Base-by-base conservation (phyloP, 2,888 invertebrate species). In the Caenorhabditis plicata region DNA sequence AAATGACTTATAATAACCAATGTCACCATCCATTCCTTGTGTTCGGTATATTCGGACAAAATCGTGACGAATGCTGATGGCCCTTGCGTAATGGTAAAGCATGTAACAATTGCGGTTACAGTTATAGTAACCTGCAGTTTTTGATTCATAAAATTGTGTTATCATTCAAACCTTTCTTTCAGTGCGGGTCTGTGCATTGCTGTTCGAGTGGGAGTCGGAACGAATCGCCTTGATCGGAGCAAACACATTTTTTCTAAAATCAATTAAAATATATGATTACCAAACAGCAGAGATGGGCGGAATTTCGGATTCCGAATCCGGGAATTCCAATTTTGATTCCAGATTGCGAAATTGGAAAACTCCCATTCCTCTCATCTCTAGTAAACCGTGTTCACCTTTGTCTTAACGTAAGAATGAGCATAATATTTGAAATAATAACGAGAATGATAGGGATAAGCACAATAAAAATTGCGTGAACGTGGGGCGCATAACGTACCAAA, bases 91-190 rank as follows among this genome's bases (percentile, higher is more conserved):
- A 77, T 70, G 1, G 75, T 77, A 51, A 77, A 76, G 36, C 73
- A 72, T 8, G 74, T 75, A 20, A 76, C 76, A 45, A 76, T 76
- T 11, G 73, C 71, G 31, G 71, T 71, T n/a, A 76, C 73, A 1
- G 76, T 76, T 7, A 76, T 58, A 13, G 76, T 77, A 20, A 76
- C 71, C 41, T 70, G 76, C 76, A 9, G 69, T 73, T 36, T 71
- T 55, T 17, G 73, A 50, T 27, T 75, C 75, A 0, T 42, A n/a
- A n/a, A n/a, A n/a, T n/a, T n/a, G n/a, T n/a, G n/a, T n/a, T n/a
- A n/a, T n/a, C n/a, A n/a, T n/a, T n/a, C n/a, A n/a, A n/a, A n/a
- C n/a, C n/a, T n/a, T n/a, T n/a, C n/a, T n/a, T n/a, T n/a, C n/a
- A n/a, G n/a, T n/a, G n/a, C n/a, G n/a, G n/a, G n/a, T n/a, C n/a